Percentiles rank a stretch among this genome's conserved stretches.
Evolutionary conservation across 2,113 vertebrate genomes (phyloP).

Genomic region (human (Homo sapiens)): DNA sequence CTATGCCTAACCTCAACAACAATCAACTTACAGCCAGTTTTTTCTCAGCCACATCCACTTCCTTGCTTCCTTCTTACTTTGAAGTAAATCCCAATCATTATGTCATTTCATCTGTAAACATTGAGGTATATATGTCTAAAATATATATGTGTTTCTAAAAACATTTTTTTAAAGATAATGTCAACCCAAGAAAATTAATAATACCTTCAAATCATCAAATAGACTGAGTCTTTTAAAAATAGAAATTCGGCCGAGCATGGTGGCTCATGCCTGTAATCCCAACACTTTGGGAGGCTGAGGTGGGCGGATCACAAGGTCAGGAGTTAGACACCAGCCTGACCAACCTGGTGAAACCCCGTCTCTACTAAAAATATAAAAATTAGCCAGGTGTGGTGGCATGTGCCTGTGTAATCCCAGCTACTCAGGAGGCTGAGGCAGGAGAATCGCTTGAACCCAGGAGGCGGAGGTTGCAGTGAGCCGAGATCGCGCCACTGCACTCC

Average conservation of each 20-base stretch:
- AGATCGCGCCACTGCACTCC: too few relatives aligned
- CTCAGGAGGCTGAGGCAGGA: too few relatives aligned
- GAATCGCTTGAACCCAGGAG: too few relatives aligned
- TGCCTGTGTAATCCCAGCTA: too few relatives aligned
- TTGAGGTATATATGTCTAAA: not conserved
- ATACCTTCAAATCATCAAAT: not conserved
- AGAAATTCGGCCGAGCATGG: not conserved
- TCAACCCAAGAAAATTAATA: not conserved
- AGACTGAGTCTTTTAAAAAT: not conserved
- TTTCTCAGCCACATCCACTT: not conserved
- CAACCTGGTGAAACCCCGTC: too few relatives aligned
- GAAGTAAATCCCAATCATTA: not conserved
- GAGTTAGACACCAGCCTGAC: too few relatives aligned
- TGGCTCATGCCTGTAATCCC: too few relatives aligned
- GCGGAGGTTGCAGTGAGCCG: too few relatives aligned
- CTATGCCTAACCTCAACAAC: not conserved
- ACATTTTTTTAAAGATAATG: not conserved
- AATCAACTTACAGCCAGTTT: not conserved
- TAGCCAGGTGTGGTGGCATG: too few relatives aligned
- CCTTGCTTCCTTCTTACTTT: not conserved
- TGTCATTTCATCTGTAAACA: slow-evolving; percentile 12
- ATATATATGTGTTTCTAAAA: not conserved
- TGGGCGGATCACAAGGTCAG: too few relatives aligned
- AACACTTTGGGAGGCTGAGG: too few relatives aligned
- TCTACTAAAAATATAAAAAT: too few relatives aligned